Evolutionary conservation across 2,113 vertebrate species (phyloP).

Genomic region (Esox niger): DNA sequence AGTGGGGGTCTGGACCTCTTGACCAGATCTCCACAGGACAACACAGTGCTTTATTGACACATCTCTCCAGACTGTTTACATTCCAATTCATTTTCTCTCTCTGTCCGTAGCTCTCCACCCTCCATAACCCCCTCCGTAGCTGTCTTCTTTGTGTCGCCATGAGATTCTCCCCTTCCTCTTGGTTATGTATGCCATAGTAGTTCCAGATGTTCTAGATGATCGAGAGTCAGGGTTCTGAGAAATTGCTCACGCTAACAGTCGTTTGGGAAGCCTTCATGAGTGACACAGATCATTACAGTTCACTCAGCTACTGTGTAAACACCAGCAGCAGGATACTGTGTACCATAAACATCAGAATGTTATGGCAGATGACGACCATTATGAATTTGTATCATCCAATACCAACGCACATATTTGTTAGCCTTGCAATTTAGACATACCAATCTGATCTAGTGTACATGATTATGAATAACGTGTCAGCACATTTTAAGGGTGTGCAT

Average conservation of each 20-base stretch:
- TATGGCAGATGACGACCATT: constrained; percentile 41
- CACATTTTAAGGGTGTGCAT: constrained; percentile 25
- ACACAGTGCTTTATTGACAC: constrained; percentile 52
- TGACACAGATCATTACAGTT: constrained; percentile 65
- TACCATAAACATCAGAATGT: constrained; percentile 23
- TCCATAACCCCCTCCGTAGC: constrained; percentile 24
- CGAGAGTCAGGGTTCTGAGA: constrained; percentile 64
- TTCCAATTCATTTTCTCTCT: constrained; percentile 52
- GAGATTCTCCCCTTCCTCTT: constrained; percentile 41
- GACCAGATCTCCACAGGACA: constrained; percentile 55
- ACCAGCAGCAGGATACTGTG: constrained; percentile 24
- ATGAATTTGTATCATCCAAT: constrained; percentile 33
- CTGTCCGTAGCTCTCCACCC: background rate
- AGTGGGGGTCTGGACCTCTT: constrained; percentile 34
- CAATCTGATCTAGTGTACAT: background rate
- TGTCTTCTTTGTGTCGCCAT: constrained; percentile 52
- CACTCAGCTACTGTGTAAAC: constrained; percentile 57
- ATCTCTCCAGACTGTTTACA: constrained; percentile 62
- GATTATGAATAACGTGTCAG: background rate
- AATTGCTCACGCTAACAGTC: constrained; percentile 55
- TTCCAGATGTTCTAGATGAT: constrained; percentile 74
- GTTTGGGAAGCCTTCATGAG: constrained; percentile 67
- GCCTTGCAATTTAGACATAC: background rate
- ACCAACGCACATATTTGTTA: background rate
- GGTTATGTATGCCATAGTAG: constrained; percentile 65